A percentile compares a stretch with the other conserved stretches of the same genome.
Evolutionary conservation across 53 echinoderm and acorn worm genomes (phyloP).

Genomic region (Paelopatides confundens): DNA sequence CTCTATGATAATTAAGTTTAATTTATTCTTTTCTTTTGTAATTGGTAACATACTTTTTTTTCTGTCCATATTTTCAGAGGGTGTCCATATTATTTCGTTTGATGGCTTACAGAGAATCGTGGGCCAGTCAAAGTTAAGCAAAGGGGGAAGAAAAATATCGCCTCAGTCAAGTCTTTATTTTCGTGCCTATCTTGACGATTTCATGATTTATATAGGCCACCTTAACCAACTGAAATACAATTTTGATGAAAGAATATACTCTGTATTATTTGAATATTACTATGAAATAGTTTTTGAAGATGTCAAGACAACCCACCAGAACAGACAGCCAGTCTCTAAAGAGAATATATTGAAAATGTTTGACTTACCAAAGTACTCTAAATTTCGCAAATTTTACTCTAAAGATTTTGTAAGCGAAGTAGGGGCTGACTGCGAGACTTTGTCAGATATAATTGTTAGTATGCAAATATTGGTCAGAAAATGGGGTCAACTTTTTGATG

Average conservation of each 20-base stretch:
- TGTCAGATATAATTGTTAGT: conserved; percentile 68
- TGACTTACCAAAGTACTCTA: conserved; percentile 24
- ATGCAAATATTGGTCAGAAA: conserved; percentile 66
- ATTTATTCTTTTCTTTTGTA: background rate
- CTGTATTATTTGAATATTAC: conserved; percentile 83
- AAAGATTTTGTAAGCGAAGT: conserved; percentile 39
- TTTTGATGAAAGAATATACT: conserved; percentile 84
- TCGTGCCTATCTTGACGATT: conserved; percentile 50
- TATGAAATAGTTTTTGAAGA: conserved; percentile 79
- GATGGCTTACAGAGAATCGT: conserved; percentile 65
- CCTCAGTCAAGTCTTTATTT: conserved; percentile 48
- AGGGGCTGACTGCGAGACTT: conserved; percentile 66
- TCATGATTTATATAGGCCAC: conserved; percentile 68
- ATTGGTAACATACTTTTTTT: background rate
- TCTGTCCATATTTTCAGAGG: conserved; percentile 9
- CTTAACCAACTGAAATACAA: conserved; percentile 61
- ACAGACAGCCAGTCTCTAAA: conserved; percentile 25
- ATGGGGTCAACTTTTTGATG: conserved; percentile 78
- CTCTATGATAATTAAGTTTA: background rate
- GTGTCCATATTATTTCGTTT: conserved; percentile 60
- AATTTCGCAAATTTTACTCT: conserved; percentile 11
- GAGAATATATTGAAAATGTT: conserved; percentile 46
- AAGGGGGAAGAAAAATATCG: conserved; percentile 30
- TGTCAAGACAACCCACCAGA: conserved; percentile 26
- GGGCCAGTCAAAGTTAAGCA: conserved; percentile 19